Evolutionary conservation across 2,888 invertebrate genomes (phyloP).

Genomic region (Lasioglossum pauxillum): DNA sequence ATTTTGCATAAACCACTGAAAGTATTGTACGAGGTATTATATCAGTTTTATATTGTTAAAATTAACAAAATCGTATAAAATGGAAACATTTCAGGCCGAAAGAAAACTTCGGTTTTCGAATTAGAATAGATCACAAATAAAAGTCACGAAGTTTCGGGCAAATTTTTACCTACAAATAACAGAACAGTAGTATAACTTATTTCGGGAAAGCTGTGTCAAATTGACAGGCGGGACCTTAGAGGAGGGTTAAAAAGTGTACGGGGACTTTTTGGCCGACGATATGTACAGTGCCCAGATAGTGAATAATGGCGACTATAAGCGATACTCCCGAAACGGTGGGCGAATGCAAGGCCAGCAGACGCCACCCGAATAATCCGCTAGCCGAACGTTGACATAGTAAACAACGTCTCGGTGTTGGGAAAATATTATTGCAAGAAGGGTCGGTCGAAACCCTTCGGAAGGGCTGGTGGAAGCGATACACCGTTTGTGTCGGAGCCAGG

Average conservation of each 20-base stretch:
- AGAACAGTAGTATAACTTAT: too few relatives aligned
- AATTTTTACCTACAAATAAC: too few relatives aligned
- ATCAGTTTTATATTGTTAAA: too few relatives aligned
- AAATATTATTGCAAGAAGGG: slow-evolving; percentile 78
- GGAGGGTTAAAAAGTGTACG: not conserved
- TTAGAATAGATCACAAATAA: too few relatives aligned
- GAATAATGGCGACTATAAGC: slow-evolving; percentile 15
- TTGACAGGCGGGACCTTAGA: too few relatives aligned
- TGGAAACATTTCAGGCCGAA: too few relatives aligned
- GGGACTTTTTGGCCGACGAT: not conserved
- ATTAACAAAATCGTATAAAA: too few relatives aligned
- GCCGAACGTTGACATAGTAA: slow-evolving; percentile 74
- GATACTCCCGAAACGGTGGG: slow-evolving; percentile 35
- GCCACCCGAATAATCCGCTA: slow-evolving; percentile 63
- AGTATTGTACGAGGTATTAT: too few relatives aligned
- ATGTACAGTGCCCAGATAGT: not conserved
- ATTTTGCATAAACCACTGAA: too few relatives aligned
- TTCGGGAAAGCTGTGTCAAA: too few relatives aligned
- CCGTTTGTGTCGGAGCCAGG: slow-evolving; percentile 66
- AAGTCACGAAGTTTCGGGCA: too few relatives aligned
- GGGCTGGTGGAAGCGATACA: slow-evolving; percentile 71
- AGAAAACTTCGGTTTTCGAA: too few relatives aligned
- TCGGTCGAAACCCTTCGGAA: slow-evolving; percentile 50
- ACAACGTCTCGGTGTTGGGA: slow-evolving; percentile 74
- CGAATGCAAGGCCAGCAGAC: slow-evolving; percentile 43